Percentiles rank a stretch among this genome's conserved stretches.
Conservation (phyloP, 2,888 invertebrate genomes). For the Agrotis segetum region DNA sequence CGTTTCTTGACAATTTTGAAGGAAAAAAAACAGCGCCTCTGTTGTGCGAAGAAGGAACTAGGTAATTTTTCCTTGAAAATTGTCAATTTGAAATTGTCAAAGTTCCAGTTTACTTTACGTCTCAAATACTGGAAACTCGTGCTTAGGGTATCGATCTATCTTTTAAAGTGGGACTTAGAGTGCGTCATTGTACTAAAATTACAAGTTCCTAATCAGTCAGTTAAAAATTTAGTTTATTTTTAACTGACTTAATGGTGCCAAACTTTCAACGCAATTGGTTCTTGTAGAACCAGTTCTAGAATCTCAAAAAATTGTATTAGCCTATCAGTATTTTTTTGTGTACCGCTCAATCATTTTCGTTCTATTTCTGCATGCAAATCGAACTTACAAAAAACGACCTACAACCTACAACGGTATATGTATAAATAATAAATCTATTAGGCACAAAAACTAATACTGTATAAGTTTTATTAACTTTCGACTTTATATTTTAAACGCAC, state of each 20-base stretch:
- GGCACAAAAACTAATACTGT: neutral
- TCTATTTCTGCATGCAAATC: neutral
- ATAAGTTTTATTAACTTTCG: neutral
- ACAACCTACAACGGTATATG: neutral
- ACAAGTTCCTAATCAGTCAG: no score
- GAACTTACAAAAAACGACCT: neutral
- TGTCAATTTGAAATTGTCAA: no score
- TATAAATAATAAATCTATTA: neutral
- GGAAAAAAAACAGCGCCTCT: no score
- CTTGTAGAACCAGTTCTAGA: neutral
- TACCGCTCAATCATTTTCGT: neutral
- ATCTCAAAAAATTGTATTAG: neutral
- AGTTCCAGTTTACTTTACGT: no score
- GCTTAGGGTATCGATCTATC: no score
- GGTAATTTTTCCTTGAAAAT: no score
- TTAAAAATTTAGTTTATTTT: no score
- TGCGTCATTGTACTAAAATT: no score
- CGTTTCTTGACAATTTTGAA: no score
- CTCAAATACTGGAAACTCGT: no score
- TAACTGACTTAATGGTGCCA: neutral
- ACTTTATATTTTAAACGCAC: neutral
- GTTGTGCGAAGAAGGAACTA: no score
- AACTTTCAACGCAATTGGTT: neutral
- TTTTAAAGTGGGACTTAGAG: no score
- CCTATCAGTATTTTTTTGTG: neutral